Conservation (phyloP, 2,797 vertebrate species). For the Lepilemur ruficaudatus region DNA sequence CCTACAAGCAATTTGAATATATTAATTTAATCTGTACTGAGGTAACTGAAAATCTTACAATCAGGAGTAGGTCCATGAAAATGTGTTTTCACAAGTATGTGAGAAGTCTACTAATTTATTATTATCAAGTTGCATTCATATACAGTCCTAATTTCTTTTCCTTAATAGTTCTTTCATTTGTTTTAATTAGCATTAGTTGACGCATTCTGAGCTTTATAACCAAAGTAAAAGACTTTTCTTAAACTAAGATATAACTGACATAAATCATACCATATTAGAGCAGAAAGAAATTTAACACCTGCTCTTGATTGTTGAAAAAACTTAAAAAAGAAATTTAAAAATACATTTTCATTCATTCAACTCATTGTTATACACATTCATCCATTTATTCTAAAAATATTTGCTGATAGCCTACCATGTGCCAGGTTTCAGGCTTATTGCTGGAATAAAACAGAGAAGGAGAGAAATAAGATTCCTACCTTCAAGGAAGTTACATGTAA, state of each 20-base stretch:
- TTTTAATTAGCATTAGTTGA: neutral
- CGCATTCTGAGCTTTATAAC: neutral
- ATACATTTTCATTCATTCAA: neutral
- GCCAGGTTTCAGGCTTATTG: neutral
- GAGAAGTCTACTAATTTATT: neutral
- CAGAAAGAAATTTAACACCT: neutral
- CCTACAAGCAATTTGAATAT: neutral
- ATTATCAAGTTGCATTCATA: neutral
- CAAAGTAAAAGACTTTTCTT: neutral
- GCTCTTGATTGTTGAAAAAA: no score
- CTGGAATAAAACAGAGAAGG: neutral
- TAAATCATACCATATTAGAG: neutral
- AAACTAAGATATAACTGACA: neutral
- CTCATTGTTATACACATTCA: neutral
- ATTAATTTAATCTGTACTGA: neutral
- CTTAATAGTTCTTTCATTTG: neutral
- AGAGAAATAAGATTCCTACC: neutral
- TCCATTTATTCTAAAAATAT: neutral
- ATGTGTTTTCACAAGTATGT: neutral
- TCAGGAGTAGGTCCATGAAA: neutral
- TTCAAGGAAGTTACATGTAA: neutral
- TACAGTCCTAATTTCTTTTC: neutral
- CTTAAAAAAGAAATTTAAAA: neutral
- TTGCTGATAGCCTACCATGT: neutral
- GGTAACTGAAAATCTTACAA: neutral